Evolutionary conservation across 2,888 invertebrate species (phyloP), one percentile per base, ranked within the genome.

Genomic region (Noctua comes): DNA sequence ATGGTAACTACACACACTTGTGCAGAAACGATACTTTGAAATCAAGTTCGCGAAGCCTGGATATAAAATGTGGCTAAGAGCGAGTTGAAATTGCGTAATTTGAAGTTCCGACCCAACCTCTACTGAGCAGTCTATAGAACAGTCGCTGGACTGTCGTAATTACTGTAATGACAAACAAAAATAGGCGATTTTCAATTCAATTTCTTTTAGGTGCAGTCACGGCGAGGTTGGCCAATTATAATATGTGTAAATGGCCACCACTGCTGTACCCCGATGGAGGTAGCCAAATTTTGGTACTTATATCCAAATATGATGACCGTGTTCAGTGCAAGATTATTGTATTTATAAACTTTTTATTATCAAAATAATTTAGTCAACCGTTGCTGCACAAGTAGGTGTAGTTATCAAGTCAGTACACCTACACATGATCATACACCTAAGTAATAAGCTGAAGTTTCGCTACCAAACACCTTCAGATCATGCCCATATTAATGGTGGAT

Each of bases 381-480:
- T 46, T 13, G 4, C 71, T 43, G 79, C 80, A 69, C 80, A 77
- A 85, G 40, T 74, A 65, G 76, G 79, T 76, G 31, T 66, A 76
- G 68, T 76, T 76, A 51, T 54, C 48, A 59, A 68, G 36, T 74
- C 48, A 68, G 40, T 83, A 59, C 48, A 84, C 43, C 13, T 43
- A 43, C 43, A 46, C 68, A 86, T 70, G 66, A 71, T 78, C 24
- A 68, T 72, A 79, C n/a, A 65, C 66, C 69, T 73, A 86, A 62
- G 51, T 76, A 72, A 31, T 65, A 57, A 48, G 46, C 62, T 59
- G 65, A 72, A 66, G 51, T 69, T 74, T 13, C 79, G 68, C 71
- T 66, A 66, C 27, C 57, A 73, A 24, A 57, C 73, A 68, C 13
- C 5, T 62, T 16, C 1, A 27, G 10, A 24, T 4, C 18, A 10